Evolutionary conservation across 2,888 invertebrate species (phyloP), one percentile per base, ranked within the genome.

Genomic region (Drosophila testacea): DNA sequence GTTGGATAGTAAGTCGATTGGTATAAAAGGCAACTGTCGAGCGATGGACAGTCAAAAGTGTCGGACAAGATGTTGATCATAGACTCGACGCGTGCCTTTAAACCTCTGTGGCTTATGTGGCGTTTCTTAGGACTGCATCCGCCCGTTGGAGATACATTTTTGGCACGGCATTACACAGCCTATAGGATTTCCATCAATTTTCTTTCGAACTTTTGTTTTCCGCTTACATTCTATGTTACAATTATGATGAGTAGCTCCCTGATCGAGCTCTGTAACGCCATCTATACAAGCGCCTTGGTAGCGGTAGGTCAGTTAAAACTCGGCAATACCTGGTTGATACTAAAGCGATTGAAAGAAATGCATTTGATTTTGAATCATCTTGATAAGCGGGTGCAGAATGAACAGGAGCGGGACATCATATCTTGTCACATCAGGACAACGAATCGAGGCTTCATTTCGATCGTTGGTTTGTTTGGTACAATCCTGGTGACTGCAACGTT

Each of bases 91-190:
- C 22, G 62, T 6, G 90, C 91, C 1, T 80, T 92, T 42, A 64
- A 74, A 10, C 71, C 72, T 52, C 90, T 89, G 22, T 92, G 92
- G 91, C n/a, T 34, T 6, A 50, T 87, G 6, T 92, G 91, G 89
- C 76, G 77, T 16, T 4, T 83, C 4, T 64, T 79, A 6, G 92
- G 92, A 2, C 5, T 90, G 11, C 56, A 85, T 60, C 72, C 84
- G 1, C 86, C 90, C 0, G 22, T 39, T 0, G 57, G 7, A 4
- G 39, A 61, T 6, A 64, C 72, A 1, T 41, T 57, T 6, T 84
- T 83, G 82, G 66, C 61, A 2, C 59, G 71, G 0, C 70, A 77
- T 1, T 91, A 92, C 64, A 59, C 39, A 2, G 22, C 60, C 2
- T 90, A 90, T 47, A 60, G 79, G 3, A 47, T 87, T 27, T 28